Evolutionary conservation across 2,888 invertebrate species (phyloP).

Genomic region (Endomychus coccineus): DNA sequence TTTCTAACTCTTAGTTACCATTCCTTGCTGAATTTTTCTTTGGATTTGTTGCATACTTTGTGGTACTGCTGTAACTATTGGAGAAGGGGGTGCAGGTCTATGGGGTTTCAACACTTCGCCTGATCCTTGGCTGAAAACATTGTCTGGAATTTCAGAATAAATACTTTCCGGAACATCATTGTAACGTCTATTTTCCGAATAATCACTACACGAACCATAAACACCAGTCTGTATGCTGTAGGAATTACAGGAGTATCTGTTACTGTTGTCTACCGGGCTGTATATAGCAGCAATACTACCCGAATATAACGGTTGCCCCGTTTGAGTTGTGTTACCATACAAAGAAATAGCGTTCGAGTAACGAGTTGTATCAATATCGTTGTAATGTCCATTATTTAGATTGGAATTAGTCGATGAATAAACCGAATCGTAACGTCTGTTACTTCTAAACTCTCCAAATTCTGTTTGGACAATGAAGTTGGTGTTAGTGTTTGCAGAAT

Average conservation of each 20-base stretch:
- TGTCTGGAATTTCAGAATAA: slow-evolving; percentile 41
- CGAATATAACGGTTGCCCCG: not conserved
- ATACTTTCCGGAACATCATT: slow-evolving; percentile 33
- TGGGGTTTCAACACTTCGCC: slow-evolving; percentile 39
- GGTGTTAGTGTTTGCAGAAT: slow-evolving; percentile 8
- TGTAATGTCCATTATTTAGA: slow-evolving; percentile 5
- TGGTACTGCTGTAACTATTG: slow-evolving; percentile 31
- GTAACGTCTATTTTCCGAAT: slow-evolving; percentile 22
- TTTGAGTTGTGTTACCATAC: slow-evolving; percentile 3
- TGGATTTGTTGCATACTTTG: slow-evolving; percentile 44
- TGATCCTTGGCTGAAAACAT: slow-evolving; percentile 39
- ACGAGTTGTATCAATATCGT: not conserved
- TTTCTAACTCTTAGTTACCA: too few relatives aligned
- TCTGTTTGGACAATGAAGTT: slow-evolving; percentile 27
- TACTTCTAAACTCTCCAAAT: slow-evolving; percentile 34
- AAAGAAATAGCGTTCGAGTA: not conserved
- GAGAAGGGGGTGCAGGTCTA: slow-evolving; percentile 41
- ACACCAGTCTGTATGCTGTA: slow-evolving; percentile 22
- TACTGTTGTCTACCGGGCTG: too few relatives aligned
- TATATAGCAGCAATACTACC: not conserved
- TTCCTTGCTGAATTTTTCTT: slow-evolving; percentile 40
- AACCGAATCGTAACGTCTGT: slow-evolving; percentile 34
- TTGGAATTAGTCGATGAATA: slow-evolving; percentile 25
- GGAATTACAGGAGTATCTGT: slow-evolving; percentile 16
- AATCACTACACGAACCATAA: slow-evolving; percentile 25